Base-by-base conservation (phyloP, 2,888 invertebrate genomes). In the Carterocephalus palaemon region DNA sequence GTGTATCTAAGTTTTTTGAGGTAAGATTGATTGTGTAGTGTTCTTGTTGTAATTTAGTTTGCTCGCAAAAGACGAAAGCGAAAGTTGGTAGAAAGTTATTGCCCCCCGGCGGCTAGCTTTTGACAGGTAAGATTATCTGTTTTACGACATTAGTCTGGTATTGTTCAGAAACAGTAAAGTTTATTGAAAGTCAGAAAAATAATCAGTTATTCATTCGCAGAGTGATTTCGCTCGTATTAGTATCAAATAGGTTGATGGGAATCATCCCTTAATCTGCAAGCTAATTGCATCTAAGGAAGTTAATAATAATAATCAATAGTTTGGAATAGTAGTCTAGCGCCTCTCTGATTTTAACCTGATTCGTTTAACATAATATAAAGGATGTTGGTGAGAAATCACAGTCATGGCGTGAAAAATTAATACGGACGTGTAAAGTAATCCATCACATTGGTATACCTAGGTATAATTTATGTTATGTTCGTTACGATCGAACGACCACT, bases 1-100 rank as follows among this genome's bases (percentile, higher is more conserved):
- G n/a, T n/a, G n/a, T n/a, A n/a, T n/a, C n/a, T n/a, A n/a, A n/a
- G n/a, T n/a, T n/a, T n/a, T n/a, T n/a, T n/a, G n/a, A n/a, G n/a
- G n/a, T n/a, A n/a, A n/a, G n/a, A n/a, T n/a, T n/a, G n/a, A n/a
- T n/a, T n/a, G n/a, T n/a, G n/a, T n/a, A n/a, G n/a, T n/a, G n/a
- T 10, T 31, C 4, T 10, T 41, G 10, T 26, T 7, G 10, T 56
- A 12, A 36, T 20, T 28, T 17, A 19, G 9, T 34, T 15, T 34
- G 16, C 8, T n/a, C 23, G 23, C n/a, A 9, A 43, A 40, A 16
- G 22, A 57, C 56, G 64, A 77, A 73, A 79, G 75, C 64, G 78
- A 80, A 80, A 78, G 77, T 73, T 64, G 59, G 54, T 68, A 68
- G 71, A 75, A 75, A 77, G 72, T 71, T 70, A 60, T 56, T 57